phyloP scores from a whole-genome alignment of 2,797 vertebrate species.

The Danio kyathit region DNA sequence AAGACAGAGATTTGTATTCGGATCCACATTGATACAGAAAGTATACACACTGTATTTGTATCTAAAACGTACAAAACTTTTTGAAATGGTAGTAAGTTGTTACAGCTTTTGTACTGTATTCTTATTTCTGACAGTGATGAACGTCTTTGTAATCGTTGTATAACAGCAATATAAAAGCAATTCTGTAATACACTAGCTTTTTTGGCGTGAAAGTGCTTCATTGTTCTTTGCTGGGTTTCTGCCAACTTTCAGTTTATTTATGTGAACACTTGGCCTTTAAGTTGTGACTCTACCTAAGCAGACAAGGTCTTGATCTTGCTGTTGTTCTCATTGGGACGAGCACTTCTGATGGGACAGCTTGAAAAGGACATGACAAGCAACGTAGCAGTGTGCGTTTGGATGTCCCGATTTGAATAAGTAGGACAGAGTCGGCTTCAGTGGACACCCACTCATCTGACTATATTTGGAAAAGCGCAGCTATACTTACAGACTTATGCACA shows the following conservation, averaged over 20 bases:
- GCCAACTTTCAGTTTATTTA: constrained; percentile 9
- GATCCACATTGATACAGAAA: too few species aligned
- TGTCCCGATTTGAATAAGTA: constrained; percentile 50
- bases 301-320: constrained; percentile 16
- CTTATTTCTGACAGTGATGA: neutral
- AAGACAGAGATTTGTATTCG: too few species aligned
- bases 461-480: constrained; percentile 43
- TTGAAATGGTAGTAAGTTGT: too few species aligned
- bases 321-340: constrained; percentile 11
- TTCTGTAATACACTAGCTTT: neutral
- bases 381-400: constrained; percentile 37
- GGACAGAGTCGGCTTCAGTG: constrained; percentile 43
- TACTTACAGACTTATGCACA: constrained; percentile 17
- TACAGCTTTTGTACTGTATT: too few species aligned
- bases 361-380: constrained; percentile 45
- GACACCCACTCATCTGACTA: constrained; percentile 44
- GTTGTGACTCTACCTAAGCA: constrained; percentile 10
- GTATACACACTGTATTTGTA: too few species aligned
- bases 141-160: neutral
- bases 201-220: neutral
- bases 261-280: constrained; percentile 35
- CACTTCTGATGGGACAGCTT: constrained; percentile 41
- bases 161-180: neutral
- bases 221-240: constrained; percentile 1
- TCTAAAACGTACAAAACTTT: too few species aligned